These are phyloP conservation scores for Rhadinocentrus ornatus DNA, from an alignment of 2,797 vertebrate genomes.

Conservation along the genomic window DNA sequence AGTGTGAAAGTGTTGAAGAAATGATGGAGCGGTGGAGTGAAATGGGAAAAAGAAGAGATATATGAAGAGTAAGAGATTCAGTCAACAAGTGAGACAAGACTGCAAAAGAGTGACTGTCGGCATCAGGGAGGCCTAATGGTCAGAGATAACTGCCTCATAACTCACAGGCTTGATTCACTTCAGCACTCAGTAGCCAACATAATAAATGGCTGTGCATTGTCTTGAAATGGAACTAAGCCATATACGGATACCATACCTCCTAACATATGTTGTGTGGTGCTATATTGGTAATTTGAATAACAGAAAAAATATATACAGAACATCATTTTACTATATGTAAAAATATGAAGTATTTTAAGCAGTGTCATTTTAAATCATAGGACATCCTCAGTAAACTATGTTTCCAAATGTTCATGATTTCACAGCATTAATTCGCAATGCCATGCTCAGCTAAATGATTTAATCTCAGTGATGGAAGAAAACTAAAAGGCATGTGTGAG, in stretches of 20 bases:
- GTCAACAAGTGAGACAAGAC: conserved; percentile 44
- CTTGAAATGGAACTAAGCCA: conserved; percentile 30
- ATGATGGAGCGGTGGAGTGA: conserved; percentile 15
- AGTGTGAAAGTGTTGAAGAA: conserved; percentile 29
- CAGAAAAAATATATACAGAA: conserved; percentile 1
- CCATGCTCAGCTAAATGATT: conserved; percentile 44
- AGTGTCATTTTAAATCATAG: conserved; percentile 22
- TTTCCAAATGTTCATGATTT: conserved; percentile 28
- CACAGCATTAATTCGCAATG: conserved; percentile 41
- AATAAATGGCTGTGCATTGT: conserved; percentile 30
- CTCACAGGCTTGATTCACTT: conserved; percentile 56
- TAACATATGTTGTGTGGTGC: conserved; percentile 1
- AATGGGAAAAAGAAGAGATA: conserved; percentile 28
- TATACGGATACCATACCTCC: conserved; percentile 10
- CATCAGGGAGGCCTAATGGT: conserved; percentile 38
- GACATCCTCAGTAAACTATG: conserved; percentile 17
- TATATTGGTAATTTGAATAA: background rate
- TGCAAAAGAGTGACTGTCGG: conserved; percentile 44
- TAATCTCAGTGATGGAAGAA: conserved; percentile 32
- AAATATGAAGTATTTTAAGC: conserved; percentile 17
- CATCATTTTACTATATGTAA: background rate
- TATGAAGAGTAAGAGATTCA: conserved; percentile 35
- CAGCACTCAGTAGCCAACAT: conserved; percentile 9
- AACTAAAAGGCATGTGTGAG: conserved; percentile 28
- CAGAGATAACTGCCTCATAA: conserved; percentile 56